Base-by-base conservation (phyloP, 2,113 vertebrate species). In the Cinclus cinclus region DNA sequence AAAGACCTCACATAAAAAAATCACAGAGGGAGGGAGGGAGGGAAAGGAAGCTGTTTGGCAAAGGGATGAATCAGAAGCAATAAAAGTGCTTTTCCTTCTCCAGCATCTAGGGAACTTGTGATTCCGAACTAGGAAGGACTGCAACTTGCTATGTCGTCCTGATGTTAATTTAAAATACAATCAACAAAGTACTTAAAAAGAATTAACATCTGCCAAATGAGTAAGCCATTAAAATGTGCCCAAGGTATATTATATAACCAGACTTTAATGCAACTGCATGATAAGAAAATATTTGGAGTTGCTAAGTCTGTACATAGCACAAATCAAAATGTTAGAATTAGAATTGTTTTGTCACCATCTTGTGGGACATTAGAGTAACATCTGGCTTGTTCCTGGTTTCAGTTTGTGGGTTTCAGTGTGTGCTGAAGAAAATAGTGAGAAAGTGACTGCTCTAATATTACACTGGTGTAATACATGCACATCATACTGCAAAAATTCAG, bases 301-400 rank as follows among this genome's bases (percentile, higher is more conserved):
- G 0, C 46, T 50, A 39, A 76, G 65, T 85, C 81, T 87, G 64
- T 76, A 42, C 9, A 35, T 25, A 59, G 10, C 31, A 65, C 70
- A 80, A 89, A 95, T 83, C 70, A 87, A 94, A 92, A 42, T 56
- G 21, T 39, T 52, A 52, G 27, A 52, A 30, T 52, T 30, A 70
- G 59, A 96, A 80, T 74, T 91, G 82, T 83, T 95, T 87, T 93
- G 84, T 91, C 91, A 95, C 91, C 87, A 83, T 70, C 82, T 86
- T 95, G 93, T 90, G 93, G 56, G 71, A 88, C 68, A 14, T 74
- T 56, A 41, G 35, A 18, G 64, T 83, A 94, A 95, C 87, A 95
- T 86, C 85, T 93, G 94, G 50, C 7, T 9, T 31, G 35, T 55
- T 90, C 46, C 42, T 91, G 31, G 75, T 83, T 81, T 77, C 82